Evolutionary conservation across 2,888 invertebrate genomes (phyloP).

Genomic region (Leptogaster cylindrica): DNA sequence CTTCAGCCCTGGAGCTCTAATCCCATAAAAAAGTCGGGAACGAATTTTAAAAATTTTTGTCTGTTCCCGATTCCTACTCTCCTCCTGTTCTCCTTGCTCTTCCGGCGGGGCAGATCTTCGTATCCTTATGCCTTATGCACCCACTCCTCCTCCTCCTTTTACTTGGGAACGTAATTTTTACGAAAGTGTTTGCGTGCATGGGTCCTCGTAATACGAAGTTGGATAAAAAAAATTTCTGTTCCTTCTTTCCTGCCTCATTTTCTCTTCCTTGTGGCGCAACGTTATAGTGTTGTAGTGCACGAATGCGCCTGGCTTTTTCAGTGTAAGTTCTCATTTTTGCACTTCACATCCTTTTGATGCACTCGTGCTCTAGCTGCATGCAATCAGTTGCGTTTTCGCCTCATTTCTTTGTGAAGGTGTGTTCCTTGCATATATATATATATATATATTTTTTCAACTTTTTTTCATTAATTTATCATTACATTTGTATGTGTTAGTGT

Average conservation of each 20-base stretch:
- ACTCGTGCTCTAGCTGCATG: conserved; percentile 39
- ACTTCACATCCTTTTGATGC: conserved; percentile 40
- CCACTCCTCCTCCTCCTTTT: conserved; percentile 30
- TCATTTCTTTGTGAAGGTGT: conserved; percentile 42
- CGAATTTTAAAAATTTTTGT: conserved; percentile 36
- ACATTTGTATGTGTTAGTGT: conserved; percentile 25
- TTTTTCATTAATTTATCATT: conserved; percentile 33
- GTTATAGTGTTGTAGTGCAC: conserved; percentile 1
- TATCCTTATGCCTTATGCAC: conserved; percentile 24
- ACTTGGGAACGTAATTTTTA: conserved; percentile 22
- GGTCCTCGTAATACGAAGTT: conserved; percentile 35
- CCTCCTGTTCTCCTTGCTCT: conserved; percentile 8
- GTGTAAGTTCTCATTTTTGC: conserved; percentile 38
- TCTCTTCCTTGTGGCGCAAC: conserved; percentile 12
- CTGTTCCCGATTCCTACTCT: conserved; percentile 34
- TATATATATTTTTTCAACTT: not conserved
- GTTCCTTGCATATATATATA: conserved; percentile 22
- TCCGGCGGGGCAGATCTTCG: conserved; percentile 13
- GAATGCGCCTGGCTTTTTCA: conserved; percentile 12
- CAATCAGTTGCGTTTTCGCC: conserved; percentile 46
- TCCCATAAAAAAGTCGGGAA: conserved; percentile 5
- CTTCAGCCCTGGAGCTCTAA: not conserved
- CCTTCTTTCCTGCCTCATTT: conserved; percentile 19
- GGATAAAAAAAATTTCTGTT: conserved; percentile 28
- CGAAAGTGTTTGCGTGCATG: conserved; percentile 39